Conservation (phyloP, 2,888 invertebrate species). For the Bellardia bayeri region DNA sequence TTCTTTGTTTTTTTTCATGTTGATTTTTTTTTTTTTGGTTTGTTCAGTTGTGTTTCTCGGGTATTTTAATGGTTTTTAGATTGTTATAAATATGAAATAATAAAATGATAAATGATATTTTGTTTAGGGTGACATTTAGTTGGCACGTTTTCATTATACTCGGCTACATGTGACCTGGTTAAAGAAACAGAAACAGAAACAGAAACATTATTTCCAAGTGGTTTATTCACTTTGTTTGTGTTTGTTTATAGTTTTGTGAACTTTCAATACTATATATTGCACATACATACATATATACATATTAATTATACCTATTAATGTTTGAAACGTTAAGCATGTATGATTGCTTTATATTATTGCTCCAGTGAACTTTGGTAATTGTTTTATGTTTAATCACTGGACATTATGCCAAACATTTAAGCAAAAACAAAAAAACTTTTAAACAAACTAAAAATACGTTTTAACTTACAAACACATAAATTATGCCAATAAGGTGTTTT, state of each 20-base stretch:
- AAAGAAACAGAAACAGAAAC: constrained; percentile 35
- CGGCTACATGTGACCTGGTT: constrained; percentile 58
- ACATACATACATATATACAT: neutral
- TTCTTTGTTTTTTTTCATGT: neutral
- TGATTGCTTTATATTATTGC: constrained; percentile 36
- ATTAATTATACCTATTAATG: constrained; percentile 10
- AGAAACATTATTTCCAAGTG: constrained; percentile 22
- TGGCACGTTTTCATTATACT: constrained; percentile 64
- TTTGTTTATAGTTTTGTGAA: constrained; percentile 11
- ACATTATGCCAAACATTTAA: constrained; percentile 1
- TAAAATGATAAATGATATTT: constrained; percentile 65
- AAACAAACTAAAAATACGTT: constrained; percentile 5
- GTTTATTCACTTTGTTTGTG: neutral
- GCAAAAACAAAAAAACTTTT: neutral
- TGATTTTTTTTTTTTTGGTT: neutral
- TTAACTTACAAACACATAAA: neutral
- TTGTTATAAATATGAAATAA: constrained; percentile 48
- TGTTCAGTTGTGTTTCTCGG: neutral
- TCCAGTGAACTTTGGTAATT: constrained; percentile 66
- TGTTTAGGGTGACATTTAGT: constrained; percentile 64
- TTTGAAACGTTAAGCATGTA: neutral
- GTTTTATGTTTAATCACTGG: constrained; percentile 34
- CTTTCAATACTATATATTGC: constrained; percentile 42
- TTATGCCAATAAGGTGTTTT: constrained; percentile 11
- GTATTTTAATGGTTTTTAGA: constrained; percentile 28